Base-by-base conservation (phyloP, 2,888 invertebrate species). In the Cheilosia vernalis region DNA sequence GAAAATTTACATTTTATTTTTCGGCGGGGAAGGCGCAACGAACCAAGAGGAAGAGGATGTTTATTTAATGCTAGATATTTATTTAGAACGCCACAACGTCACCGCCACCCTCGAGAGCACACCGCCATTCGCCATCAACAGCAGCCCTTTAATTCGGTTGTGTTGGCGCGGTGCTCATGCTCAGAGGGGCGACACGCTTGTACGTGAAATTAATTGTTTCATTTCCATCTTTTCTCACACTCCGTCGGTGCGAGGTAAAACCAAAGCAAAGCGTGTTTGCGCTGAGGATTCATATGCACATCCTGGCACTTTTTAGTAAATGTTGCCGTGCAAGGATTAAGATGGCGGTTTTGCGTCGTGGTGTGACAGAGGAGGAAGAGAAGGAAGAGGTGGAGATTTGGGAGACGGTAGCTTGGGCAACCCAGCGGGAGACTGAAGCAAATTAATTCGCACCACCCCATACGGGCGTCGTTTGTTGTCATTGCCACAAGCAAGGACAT, bases 191-290 rank as follows among this genome's bases (percentile, higher is more conserved):
- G 64, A 9, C 7, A 24, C 67, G 13, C 9, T 49, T 24, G 13
- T 55, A 73, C 49, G 51, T 63, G 63, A 79, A 84, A 84, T 84
- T 79, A 84, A 84, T 84, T 79, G 80, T 74, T 79, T 84, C 73
- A 69, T 53, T 84, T 84, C 80, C 73, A 84, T 74, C 83, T 73
- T 63, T 67, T 67, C 73, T 67, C 67, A 73, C 56, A 37, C 37
- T 37, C 37, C 37, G 21, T 47, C 56, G 33, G 9, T n/a, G 51
- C 44, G n/a, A 24, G 13, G 15, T 51, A 15, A 74, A 64, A 77
- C 51, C 51, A 64, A 63, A 70, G 49, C 58, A 51, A 42, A 76
- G 21, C 42, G 69, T 70, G 51, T 66, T 69, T 58, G 53, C 44
- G 53, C 42, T 30, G 19, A 51, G 49, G 64, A 69, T 73, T 67